Conservation (phyloP, 2,113 vertebrate species). For the Periophthalmodon schlosseri region DNA sequence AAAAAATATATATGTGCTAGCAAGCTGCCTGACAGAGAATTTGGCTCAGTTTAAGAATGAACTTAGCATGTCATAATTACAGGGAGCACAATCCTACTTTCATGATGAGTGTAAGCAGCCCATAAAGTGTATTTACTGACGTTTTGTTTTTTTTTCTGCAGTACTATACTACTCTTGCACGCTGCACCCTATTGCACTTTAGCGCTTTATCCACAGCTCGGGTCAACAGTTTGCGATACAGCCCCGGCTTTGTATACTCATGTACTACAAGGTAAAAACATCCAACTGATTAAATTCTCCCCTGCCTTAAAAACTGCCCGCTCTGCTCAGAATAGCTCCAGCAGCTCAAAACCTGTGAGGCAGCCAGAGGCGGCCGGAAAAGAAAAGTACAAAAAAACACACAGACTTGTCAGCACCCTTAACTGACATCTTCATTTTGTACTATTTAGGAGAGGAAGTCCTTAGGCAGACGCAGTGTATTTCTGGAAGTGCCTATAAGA, state of each 20-base stretch:
- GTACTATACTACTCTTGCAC: background rate
- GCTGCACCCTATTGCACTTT: background rate
- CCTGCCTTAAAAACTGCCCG: slow-evolving; percentile 45
- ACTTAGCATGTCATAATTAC: too few relatives aligned
- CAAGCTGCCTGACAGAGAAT: too few relatives aligned
- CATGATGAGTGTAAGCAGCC: background rate
- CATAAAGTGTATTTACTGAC: background rate
- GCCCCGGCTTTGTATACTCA: background rate
- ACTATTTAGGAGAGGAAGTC: slow-evolving; percentile 50
- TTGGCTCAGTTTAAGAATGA: background rate
- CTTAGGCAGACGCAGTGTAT: slow-evolving; percentile 43
- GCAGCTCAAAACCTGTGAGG: slow-evolving; percentile 43
- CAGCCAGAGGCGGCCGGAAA: slow-evolving; percentile 38
- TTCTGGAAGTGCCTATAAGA: slow-evolving; percentile 36
- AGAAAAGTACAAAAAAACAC: slow-evolving; percentile 20
- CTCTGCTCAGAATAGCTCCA: slow-evolving; percentile 48
- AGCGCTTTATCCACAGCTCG: background rate
- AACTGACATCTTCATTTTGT: slow-evolving; percentile 63
- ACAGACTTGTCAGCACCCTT: slow-evolving; percentile 53
- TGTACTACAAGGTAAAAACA: slow-evolving; percentile 5
- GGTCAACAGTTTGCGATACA: background rate
- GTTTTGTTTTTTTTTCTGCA: background rate
- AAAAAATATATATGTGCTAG: too few relatives aligned
- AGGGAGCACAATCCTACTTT: background rate
- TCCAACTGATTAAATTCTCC: slow-evolving; percentile 28